phyloP scores from a whole-genome alignment of 2,797 vertebrate species.

The Pseudochirops corinnae region DNA sequence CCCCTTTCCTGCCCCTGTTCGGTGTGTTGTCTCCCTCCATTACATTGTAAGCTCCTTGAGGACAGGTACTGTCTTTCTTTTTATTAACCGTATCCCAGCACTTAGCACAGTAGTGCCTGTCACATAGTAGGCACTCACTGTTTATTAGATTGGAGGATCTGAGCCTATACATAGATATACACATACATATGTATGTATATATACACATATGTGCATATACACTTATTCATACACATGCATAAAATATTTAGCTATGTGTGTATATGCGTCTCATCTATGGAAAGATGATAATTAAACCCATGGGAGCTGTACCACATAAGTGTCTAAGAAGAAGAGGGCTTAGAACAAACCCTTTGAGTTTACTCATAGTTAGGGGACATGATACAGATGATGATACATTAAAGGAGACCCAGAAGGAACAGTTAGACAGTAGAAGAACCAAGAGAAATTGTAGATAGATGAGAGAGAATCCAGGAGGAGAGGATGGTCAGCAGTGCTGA shows the following conservation, averaged over 20 bases:
- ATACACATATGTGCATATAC: background rate
- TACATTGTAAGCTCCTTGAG: background rate
- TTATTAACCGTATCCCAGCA: background rate
- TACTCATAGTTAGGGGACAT: background rate
- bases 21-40: background rate
- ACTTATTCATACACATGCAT: background rate
- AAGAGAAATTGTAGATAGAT: background rate
- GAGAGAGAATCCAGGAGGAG: background rate
- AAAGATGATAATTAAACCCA: background rate
- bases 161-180: no score
- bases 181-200: no score
- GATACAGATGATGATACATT: background rate
- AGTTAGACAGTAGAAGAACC: no score
- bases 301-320: background rate
- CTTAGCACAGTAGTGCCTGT: background rate
- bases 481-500: background rate
- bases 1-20: background rate
- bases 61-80: background rate
- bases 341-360: background rate
- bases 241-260: background rate
- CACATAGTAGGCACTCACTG: background rate
- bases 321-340: background rate
- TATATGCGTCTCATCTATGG: background rate
- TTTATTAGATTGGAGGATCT: background rate
- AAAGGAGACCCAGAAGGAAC: background rate